These are phyloP conservation scores for Drosophila leontia DNA, from an alignment of 1,140 invertebrate genomes.

Conservation along the genomic window DNA sequence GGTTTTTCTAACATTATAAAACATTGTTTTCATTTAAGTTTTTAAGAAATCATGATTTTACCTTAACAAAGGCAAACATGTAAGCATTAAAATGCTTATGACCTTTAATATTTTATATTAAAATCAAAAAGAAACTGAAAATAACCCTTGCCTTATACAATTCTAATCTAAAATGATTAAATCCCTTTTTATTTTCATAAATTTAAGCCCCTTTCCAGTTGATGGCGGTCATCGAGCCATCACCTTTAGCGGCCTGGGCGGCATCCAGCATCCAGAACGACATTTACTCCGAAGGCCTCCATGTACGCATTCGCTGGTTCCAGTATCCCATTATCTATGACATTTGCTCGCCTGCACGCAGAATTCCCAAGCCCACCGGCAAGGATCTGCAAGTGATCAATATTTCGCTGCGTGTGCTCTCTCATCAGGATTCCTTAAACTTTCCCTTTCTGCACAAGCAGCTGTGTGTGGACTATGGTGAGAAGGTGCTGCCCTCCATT, in stretches of 20 bases:
- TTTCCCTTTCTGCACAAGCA: slow-evolving; percentile 96
- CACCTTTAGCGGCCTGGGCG: slow-evolving; percentile 98
- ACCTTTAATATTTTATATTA: neutral
- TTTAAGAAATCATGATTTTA: too few species aligned
- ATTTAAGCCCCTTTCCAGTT: slow-evolving; percentile 87
- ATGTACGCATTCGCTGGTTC: slow-evolving; percentile 99
- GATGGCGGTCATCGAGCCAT: slow-evolving; percentile 99
- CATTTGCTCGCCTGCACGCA: slow-evolving; percentile 97
- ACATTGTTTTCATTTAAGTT: neutral
- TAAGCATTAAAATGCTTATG: too few species aligned
- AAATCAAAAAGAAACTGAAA: too few species aligned
- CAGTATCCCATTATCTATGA: slow-evolving; percentile 99
- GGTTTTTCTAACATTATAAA: too few species aligned
- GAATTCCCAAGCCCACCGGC: slow-evolving; percentile 98
- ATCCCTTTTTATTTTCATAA: neutral
- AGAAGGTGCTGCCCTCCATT: slow-evolving; percentile 98
- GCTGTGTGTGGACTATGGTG: slow-evolving; percentile 94
- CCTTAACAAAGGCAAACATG: too few species aligned
- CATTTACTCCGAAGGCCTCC: slow-evolving; percentile 96
- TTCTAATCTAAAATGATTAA: neutral
- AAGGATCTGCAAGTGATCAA: slow-evolving; percentile 99
- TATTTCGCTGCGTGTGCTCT: too few species aligned
- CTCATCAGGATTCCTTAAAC: too few species aligned
- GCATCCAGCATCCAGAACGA: slow-evolving; percentile 96
- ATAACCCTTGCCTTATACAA: neutral